Evolutionary conservation across 2,888 invertebrate species (phyloP).

Genomic region (Dimorphilus gyrociliatus): DNA sequence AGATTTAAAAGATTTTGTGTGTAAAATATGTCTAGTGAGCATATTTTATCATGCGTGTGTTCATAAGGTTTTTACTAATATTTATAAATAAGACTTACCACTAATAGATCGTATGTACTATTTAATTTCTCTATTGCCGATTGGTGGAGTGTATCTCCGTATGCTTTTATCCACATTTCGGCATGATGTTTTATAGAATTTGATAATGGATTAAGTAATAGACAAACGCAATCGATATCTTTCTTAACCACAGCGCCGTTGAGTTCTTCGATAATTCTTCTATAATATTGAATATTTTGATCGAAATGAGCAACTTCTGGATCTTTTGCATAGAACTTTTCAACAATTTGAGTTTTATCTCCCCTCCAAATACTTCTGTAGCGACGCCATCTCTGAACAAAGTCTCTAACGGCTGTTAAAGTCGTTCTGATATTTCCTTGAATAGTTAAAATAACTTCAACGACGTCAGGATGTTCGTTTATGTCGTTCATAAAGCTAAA

Average conservation of each 20-base stretch:
- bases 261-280: constrained; percentile 54
- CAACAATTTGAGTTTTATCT: constrained; percentile 47
- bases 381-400: constrained; percentile 43
- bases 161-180: constrained; percentile 56
- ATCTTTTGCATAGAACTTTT: constrained; percentile 55
- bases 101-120: constrained; percentile 51
- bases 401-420: constrained; percentile 49
- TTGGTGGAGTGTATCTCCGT: constrained; percentile 52
- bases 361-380: constrained; percentile 34
- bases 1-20: no score
- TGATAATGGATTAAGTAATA: constrained; percentile 57
- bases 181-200: constrained; percentile 55
- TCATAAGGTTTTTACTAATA: no score
- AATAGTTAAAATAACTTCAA: constrained; percentile 49
- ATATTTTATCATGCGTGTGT: no score
- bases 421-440: constrained; percentile 52
- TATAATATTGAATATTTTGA: constrained; percentile 67
- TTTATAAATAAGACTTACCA: constrained; percentile 47
- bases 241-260: constrained; percentile 17
- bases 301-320: constrained; percentile 54
- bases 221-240: constrained; percentile 36
- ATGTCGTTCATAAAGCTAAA: constrained; percentile 68
- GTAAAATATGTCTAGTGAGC: no score
- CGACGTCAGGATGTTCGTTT: constrained; percentile 50
- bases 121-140: constrained; percentile 53